Evolutionary conservation across 1,140 invertebrate genomes (phyloP).

Genomic region (Brachionus paranguensis): DNA sequence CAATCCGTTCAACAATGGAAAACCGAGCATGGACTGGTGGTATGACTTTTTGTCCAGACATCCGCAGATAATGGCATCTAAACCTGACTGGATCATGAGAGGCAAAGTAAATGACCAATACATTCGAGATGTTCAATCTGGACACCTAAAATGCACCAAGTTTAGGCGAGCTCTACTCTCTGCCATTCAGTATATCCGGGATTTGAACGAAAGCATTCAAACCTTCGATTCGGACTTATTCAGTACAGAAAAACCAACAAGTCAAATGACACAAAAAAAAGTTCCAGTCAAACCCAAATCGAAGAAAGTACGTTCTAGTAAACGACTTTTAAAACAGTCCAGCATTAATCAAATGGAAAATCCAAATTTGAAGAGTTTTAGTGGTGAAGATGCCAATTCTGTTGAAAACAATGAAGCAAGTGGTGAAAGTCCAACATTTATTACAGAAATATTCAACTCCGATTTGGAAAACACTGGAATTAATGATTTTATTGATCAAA

Average conservation of each 20-base stretch:
- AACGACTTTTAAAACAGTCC: background rate
- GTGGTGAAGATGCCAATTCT: background rate
- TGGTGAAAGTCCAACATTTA: constrained; percentile 1
- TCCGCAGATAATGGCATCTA: constrained; percentile 40
- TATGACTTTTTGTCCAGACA: constrained; percentile 40
- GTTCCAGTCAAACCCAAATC: background rate
- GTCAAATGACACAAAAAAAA: background rate
- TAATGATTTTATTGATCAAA: background rate
- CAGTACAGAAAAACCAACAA: background rate
- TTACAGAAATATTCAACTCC: constrained; percentile 10
- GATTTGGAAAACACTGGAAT: background rate
- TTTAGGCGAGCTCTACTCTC: constrained; percentile 31
- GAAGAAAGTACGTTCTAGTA: background rate
- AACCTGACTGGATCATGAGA: constrained; percentile 40
- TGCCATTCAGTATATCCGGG: constrained; percentile 30
- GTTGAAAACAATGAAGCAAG: background rate
- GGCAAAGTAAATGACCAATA: constrained; percentile 41
- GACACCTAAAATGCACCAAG: constrained; percentile 39
- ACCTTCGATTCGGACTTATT: background rate
- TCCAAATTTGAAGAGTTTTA: background rate
- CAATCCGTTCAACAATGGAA: constrained; percentile 39
- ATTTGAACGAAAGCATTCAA: background rate
- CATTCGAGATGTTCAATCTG: constrained; percentile 38
- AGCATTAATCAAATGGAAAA: background rate
- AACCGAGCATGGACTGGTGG: constrained; percentile 40